phyloP scores from a whole-genome alignment of 2,888 invertebrate species.

The Papilio elwesi region DNA sequence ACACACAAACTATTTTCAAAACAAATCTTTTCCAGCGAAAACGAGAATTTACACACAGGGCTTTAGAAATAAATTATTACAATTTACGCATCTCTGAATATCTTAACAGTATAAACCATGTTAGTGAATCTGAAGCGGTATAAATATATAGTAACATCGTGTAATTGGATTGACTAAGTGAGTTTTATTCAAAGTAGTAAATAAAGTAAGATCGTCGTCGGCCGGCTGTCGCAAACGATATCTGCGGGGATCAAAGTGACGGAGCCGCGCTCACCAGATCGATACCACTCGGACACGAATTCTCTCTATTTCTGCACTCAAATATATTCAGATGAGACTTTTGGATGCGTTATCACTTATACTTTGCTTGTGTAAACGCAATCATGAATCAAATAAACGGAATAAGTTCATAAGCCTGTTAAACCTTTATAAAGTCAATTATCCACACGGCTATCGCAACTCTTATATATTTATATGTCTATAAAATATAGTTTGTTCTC shows the following conservation, averaged over 20 bases:
- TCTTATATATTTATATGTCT: no score
- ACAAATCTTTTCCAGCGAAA: not conserved
- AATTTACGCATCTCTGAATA: not conserved
- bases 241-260: constrained; percentile 47
- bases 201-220: constrained; percentile 45
- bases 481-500: no score
- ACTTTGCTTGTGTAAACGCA: no score
- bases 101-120: not conserved
- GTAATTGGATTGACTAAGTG: constrained; percentile 38
- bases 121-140: not conserved
- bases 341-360: not conserved
- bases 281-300: constrained; percentile 15
- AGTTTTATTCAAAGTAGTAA: constrained; percentile 42
- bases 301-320: constrained; percentile 11
- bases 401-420: no score
- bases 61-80: no score
- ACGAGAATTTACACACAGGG: not conserved
- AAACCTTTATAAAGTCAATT: not conserved
- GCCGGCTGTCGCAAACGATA: constrained; percentile 46
- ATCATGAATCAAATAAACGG: no score
- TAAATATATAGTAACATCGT: constrained; percentile 25
- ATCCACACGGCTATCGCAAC: no score
- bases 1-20: not conserved
- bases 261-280: constrained; percentile 26
- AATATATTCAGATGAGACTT: constrained; percentile 1